Conservation (phyloP, 2,888 invertebrate species). For the Chirona hameri region DNA sequence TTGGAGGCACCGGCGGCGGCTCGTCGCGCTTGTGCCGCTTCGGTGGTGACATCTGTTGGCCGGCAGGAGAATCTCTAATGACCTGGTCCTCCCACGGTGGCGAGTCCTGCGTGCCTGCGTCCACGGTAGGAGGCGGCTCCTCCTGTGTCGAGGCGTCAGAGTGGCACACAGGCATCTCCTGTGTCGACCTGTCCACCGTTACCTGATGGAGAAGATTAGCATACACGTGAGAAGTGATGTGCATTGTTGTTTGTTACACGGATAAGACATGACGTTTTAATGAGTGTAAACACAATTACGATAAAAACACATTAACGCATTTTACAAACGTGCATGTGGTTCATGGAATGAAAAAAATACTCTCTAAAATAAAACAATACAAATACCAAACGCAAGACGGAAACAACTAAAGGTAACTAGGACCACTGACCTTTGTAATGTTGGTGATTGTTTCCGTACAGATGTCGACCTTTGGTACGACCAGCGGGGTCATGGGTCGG, state of each 20-base stretch:
- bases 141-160: conserved; percentile 34
- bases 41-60: conserved; percentile 32
- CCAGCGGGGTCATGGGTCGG: background rate
- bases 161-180: background rate
- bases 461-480: background rate
- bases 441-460: background rate
- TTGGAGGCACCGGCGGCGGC: conserved; percentile 48
- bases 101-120: conserved; percentile 33
- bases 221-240: no score
- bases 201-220: conserved; percentile 35
- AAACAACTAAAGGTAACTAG: no score
- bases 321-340: no score
- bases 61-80: conserved; percentile 30
- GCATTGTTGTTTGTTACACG: no score
- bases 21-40: conserved; percentile 37
- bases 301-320: no score
- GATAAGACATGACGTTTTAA: no score
- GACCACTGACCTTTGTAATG: background rate
- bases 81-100: conserved; percentile 45
- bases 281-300: no score
- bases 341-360: no score
- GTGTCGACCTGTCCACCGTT: conserved; percentile 38
- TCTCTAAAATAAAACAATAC: no score
- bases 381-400: no score
- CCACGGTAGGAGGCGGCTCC: background rate